Evolutionary conservation across 2,113 vertebrate genomes (phyloP).

Genomic region (Anseranas semipalmata): DNA sequence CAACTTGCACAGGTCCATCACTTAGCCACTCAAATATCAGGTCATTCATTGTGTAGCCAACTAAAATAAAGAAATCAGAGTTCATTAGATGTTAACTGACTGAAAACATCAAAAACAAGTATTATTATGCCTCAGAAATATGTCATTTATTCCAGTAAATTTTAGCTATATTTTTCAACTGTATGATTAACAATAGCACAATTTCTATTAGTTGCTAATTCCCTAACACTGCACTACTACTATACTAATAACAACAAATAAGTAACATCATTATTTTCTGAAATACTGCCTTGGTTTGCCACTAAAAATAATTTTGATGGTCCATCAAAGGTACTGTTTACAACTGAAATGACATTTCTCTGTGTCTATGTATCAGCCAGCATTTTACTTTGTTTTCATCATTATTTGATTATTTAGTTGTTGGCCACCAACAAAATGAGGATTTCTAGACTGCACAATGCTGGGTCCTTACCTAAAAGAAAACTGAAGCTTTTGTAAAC

Average conservation of each 20-base stretch:
- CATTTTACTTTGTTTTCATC: neutral
- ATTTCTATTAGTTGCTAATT: neutral
- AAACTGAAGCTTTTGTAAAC: neutral
- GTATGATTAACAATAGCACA: neutral
- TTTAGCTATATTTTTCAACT: neutral
- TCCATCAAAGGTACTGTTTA: neutral
- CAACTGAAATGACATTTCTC: neutral
- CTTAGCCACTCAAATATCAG: conserved; percentile 97
- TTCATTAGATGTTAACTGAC: conserved; percentile 13
- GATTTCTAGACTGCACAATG: neutral
- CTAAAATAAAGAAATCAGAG: conserved; percentile 75
- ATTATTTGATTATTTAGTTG: neutral
- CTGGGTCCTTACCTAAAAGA: neutral
- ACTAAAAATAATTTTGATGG: neutral
- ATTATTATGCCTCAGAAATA: neutral
- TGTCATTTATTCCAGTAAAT: neutral
- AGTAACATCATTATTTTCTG: neutral
- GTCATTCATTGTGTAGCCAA: conserved; percentile 99
- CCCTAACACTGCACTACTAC: neutral
- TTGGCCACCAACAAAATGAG: neutral
- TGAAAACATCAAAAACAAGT: neutral
- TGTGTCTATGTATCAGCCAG: neutral
- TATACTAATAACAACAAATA: neutral
- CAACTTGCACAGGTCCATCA: conserved; percentile 92
- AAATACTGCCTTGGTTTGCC: neutral